Conservation (phyloP, 2,888 invertebrate genomes). For the Morpho deidamia region DNA sequence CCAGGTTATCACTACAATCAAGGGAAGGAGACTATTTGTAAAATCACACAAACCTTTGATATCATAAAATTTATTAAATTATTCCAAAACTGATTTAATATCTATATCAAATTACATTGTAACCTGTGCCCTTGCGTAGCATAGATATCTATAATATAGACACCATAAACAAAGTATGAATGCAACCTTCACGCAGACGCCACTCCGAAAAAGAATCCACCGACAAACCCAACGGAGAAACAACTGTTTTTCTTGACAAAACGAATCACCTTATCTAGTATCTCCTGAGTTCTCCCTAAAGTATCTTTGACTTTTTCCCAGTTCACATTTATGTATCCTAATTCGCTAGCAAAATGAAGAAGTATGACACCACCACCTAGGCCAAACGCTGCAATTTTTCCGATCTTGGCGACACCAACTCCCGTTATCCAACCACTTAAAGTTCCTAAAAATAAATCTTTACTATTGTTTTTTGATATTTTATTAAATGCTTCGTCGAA, state of each 20-base stretch:
- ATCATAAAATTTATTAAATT: not conserved
- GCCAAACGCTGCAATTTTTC: slow-evolving; percentile 91
- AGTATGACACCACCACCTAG: slow-evolving; percentile 92
- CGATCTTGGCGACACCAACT: slow-evolving; percentile 87
- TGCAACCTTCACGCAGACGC: slow-evolving; percentile 73
- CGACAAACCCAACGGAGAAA: slow-evolving; percentile 87
- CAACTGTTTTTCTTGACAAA: slow-evolving; percentile 83
- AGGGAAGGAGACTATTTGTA: not conserved
- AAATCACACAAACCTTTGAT: not conserved
- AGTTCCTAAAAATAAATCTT: slow-evolving; percentile 51
- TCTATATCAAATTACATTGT: not conserved
- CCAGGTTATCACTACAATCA: too few relatives aligned
- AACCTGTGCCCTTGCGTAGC: not conserved
- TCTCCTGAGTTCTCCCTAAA: slow-evolving; percentile 84
- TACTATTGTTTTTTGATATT: slow-evolving; percentile 42
- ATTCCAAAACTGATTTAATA: not conserved
- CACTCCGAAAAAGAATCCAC: slow-evolving; percentile 91
- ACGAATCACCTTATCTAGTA: slow-evolving; percentile 82
- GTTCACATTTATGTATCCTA: slow-evolving; percentile 92
- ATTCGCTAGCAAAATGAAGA: slow-evolving; percentile 91
- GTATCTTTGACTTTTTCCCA: slow-evolving; percentile 90
- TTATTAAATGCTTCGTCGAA: slow-evolving; percentile 41
- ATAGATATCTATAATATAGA: not conserved
- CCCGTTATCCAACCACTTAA: slow-evolving; percentile 82
- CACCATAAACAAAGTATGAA: not conserved